These are phyloP conservation scores for Ctenomys sociabilis DNA, from an alignment of 2,113 vertebrate species.

Conservation along the genomic window DNA sequence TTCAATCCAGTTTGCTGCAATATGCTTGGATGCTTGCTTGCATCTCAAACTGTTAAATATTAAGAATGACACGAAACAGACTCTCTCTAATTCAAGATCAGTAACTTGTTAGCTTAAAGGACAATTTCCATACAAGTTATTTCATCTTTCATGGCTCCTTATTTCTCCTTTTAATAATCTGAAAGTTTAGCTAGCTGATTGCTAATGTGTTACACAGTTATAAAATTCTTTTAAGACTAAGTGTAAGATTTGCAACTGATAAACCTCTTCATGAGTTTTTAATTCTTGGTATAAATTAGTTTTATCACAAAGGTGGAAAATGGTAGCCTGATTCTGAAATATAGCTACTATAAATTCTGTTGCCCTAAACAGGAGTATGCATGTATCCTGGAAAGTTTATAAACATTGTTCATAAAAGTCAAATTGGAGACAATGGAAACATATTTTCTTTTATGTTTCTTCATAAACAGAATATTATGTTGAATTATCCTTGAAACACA, in stretches of 20 bases:
- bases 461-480: background rate
- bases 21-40: background rate
- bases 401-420: background rate
- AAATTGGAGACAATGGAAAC: background rate
- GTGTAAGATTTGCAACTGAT: background rate
- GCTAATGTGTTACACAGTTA: background rate
- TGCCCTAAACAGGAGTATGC: background rate
- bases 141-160: background rate
- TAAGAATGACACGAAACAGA: background rate
- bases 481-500: background rate
- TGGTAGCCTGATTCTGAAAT: background rate
- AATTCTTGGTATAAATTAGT: slow-evolving; percentile 5
- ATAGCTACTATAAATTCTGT: background rate
- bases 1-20: background rate
- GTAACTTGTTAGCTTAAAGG: background rate
- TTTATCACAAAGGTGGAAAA: background rate
- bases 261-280: background rate
- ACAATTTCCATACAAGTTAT: background rate
- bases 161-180: background rate
- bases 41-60: too few relatives aligned
- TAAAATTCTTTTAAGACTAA: background rate
- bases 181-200: background rate
- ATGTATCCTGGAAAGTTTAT: background rate
- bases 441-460: background rate
- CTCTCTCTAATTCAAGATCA: background rate